Evolutionary conservation across 2,888 invertebrate genomes (phyloP), one percentile per base, ranked within the genome.

Genomic region (Cerastoderma edule): DNA sequence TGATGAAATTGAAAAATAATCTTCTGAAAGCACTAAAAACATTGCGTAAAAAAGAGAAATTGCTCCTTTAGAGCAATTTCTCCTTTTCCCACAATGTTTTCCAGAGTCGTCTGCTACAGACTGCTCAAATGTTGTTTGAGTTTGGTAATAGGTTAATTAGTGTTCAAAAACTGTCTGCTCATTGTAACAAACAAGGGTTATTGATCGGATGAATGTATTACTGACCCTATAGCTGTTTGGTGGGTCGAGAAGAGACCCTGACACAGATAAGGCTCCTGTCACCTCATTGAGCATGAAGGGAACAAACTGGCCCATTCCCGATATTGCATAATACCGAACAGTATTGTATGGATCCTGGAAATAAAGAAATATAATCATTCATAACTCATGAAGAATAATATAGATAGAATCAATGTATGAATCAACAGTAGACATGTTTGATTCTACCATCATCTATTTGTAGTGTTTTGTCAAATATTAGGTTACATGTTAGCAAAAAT

Each of bases 271-370:
- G 3, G 24, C 24, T n/a, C 86, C 86, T 46, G 72, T 80, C 4
- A 60, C 24, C n/a, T 60, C 19, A 54, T 83, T 68, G 24, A 86
- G 46, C 16, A n/a, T 39, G 56, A 86, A 86, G 33, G 83, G 77
- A 30, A 67, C 27, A 0, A 63, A 44, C 3, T 57, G 16, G 16
- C 54, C 70, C 5, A 69, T n/a, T 1, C 67, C 35, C 27, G 67
- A 53, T n/a, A 65, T 71, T 28, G 70, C 28, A 50, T 70, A 77
- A 57, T 81, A 87, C 46, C 57, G 70, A 10, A 86, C 79, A 22
- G 72, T 69, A 54, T 78, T 83, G 70, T 81, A 83, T 19, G 87
- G 87, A 8, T 54, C 33, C 87, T 87, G 79, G 35, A 83, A 75
- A 56, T 60, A n/a, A 48, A 57, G 24, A 67, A 28, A 24, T 67